Evolutionary conservation across 2,113 vertebrate genomes (phyloP).

Genomic region (Lagopus muta): DNA sequence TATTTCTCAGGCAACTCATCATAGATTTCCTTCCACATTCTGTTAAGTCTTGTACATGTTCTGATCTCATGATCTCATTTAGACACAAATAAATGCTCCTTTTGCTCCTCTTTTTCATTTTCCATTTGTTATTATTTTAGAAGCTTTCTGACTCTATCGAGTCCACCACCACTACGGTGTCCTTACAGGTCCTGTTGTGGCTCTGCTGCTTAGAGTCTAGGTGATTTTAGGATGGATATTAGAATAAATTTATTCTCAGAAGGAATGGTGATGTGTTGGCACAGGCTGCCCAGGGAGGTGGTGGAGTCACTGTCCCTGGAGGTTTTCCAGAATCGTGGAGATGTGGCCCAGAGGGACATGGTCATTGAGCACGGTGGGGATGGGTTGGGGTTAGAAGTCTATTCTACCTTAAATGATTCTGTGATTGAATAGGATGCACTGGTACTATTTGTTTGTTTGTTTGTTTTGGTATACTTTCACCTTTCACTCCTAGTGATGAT

Average conservation of each 20-base stretch:
- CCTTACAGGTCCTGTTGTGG: not conserved
- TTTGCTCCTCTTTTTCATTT: not conserved
- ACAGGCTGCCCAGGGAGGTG: no score
- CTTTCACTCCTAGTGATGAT: not conserved
- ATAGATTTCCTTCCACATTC: not conserved
- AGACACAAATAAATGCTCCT: not conserved
- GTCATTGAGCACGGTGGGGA: no score
- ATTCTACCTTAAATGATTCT: no score
- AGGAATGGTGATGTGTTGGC: no score
- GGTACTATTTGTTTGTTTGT: not conserved
- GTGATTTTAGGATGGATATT: not conserved
- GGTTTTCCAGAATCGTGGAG: no score
- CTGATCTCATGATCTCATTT: not conserved
- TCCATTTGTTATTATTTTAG: not conserved
- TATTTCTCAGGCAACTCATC: not conserved
- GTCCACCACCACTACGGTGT: not conserved
- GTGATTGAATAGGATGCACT: not conserved
- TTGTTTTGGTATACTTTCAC: not conserved
- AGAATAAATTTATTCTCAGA: no score
- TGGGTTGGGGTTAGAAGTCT: no score
- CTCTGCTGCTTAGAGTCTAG: not conserved
- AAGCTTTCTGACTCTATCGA: not conserved
- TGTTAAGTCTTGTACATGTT: not conserved
- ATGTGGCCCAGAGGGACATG: no score
- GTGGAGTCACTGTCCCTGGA: no score